phyloP scores from a whole-genome alignment of 2,797 vertebrate species.

The Parauchenoglanis punctatus region DNA sequence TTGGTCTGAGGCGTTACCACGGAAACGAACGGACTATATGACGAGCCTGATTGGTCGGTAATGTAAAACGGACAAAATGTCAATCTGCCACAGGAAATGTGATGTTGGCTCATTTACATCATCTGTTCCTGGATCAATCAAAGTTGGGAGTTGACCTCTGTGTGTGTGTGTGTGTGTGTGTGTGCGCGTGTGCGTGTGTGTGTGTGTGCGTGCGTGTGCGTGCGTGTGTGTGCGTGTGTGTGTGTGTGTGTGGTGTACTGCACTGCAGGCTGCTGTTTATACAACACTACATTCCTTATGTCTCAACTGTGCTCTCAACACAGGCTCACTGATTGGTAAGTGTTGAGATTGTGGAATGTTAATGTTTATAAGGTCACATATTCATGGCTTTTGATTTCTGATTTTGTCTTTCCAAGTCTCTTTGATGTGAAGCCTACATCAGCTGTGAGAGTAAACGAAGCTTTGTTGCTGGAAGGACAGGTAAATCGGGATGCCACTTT shows the following conservation, averaged over 20 bases:
- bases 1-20: slow-evolving; percentile 54
- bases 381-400: not conserved
- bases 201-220: not conserved
- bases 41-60: slow-evolving; percentile 58
- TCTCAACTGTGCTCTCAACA: slow-evolving; percentile 46
- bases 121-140: not conserved
- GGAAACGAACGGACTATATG: slow-evolving; percentile 46
- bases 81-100: not conserved
- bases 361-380: not conserved
- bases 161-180: not conserved
- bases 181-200: not conserved
- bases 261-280: slow-evolving; percentile 49
- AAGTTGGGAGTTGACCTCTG: not conserved
- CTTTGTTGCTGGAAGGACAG: not conserved
- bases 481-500: not conserved
- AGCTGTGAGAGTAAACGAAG: not conserved
- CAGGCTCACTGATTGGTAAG: slow-evolving; percentile 53
- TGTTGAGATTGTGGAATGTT: not conserved
- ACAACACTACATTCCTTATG: slow-evolving; percentile 44
- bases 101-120: slow-evolving; percentile 4
- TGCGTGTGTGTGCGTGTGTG: not conserved
- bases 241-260: not conserved
- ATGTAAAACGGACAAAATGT: slow-evolving; percentile 20
- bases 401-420: not conserved
- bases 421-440: slow-evolving; percentile 4